Percentiles rank a stretch among this genome's conserved stretches.
Evolutionary conservation across 2,797 vertebrate species (phyloP).

Genomic region (Paramormyrops hopkinsi): DNA sequence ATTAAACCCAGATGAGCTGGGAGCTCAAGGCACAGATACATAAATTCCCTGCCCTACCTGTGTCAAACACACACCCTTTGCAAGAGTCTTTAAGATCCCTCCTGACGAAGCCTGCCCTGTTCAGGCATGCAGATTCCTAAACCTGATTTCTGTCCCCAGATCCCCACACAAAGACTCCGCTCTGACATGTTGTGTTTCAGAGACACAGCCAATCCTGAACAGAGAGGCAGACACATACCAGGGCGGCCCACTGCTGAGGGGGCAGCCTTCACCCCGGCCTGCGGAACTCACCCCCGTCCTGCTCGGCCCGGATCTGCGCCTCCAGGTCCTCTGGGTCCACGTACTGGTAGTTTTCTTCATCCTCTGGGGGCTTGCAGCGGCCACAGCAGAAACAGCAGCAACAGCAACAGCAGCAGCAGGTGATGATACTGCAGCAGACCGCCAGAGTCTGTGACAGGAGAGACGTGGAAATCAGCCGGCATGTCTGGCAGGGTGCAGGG

Average conservation of each 20-base stretch:
- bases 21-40: background rate
- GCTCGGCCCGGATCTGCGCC: conserved; percentile 70
- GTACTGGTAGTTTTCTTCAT: conserved; percentile 67
- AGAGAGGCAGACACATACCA: background rate
- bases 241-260: background rate
- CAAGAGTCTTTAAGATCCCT: background rate
- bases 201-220: background rate
- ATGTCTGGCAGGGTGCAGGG: background rate
- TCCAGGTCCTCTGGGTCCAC: conserved; percentile 79
- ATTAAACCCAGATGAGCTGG: background rate
- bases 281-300: conserved; percentile 52
- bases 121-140: background rate
- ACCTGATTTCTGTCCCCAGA: background rate
- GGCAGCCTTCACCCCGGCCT: fast-evolving
- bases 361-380: conserved; percentile 67
- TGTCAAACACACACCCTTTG: background rate
- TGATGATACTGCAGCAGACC: conserved; percentile 67
- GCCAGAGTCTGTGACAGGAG: conserved; percentile 58
- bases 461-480: background rate
- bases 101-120: background rate
- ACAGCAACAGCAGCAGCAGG: conserved; percentile 84
- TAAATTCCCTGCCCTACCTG: background rate
- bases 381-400: conserved; percentile 89
- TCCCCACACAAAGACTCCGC: background rate
- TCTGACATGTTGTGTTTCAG: background rate